Conservation (phyloP, 2,113 vertebrate genomes). For the Siniperca knerii region DNA sequence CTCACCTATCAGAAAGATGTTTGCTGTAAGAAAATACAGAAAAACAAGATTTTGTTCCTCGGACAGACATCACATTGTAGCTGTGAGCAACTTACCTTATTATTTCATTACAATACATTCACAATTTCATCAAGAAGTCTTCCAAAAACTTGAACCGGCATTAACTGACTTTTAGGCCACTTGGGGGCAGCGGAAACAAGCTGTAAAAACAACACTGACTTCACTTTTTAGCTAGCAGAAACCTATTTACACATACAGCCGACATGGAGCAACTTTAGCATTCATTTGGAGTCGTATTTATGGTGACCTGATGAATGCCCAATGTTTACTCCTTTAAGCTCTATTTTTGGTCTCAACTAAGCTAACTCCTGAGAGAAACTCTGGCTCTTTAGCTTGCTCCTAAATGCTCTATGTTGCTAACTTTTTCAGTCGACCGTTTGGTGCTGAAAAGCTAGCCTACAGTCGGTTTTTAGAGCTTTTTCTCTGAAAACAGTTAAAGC, state of each 20-base stretch:
- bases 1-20: neutral
- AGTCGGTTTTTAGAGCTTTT: neutral
- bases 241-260: neutral
- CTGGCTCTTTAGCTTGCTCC: neutral
- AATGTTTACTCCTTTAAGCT: neutral
- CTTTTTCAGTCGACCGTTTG: neutral
- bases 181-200: neutral
- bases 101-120: neutral
- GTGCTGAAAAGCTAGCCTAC: neutral
- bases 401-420: neutral
- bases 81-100: neutral
- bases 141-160: neutral
- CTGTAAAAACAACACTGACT: neutral
- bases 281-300: neutral
- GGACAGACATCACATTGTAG: neutral
- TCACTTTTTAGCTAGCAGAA: neutral
- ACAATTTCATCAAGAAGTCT: neutral
- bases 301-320: neutral
- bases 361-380: neutral
- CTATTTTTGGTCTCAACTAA: neutral
- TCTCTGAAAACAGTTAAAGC: neutral
- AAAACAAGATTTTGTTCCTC: neutral
- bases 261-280: neutral
- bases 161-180: neutral
- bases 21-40: constrained; percentile 7